These are phyloP conservation scores for Podilymbus podiceps DNA, from an alignment of 2,113 vertebrate species.

Conservation along the genomic window DNA sequence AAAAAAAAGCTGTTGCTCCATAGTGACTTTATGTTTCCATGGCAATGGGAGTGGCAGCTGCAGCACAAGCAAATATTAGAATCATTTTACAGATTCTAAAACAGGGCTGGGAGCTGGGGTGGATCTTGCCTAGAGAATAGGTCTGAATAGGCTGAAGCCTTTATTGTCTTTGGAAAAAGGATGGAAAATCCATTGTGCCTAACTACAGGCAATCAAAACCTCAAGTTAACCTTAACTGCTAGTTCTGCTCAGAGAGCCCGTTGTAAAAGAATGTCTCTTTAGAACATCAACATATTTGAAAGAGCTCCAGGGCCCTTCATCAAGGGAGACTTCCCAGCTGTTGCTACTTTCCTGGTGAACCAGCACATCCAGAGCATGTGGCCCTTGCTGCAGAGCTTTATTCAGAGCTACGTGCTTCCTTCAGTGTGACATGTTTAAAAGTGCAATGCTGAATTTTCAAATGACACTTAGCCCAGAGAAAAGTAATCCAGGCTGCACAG, in stretches of 20 bases:
- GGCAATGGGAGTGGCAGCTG: background rate
- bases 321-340: background rate
- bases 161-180: background rate
- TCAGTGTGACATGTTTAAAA: background rate
- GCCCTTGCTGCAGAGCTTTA: background rate
- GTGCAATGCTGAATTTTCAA: background rate
- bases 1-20: background rate
- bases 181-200: background rate
- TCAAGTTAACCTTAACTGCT: background rate
- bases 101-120: background rate
- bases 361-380: background rate
- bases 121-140: background rate
- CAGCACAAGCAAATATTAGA: background rate
- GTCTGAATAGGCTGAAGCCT: background rate
- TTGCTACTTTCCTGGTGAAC: background rate
- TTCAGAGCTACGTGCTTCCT: background rate
- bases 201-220: background rate
- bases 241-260: background rate
- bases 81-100: background rate
- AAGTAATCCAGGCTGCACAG: background rate
- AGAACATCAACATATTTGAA: background rate
- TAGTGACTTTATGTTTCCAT: background rate
- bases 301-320: background rate
- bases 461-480: background rate
- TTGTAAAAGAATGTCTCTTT: background rate